These are phyloP conservation scores for Bryconaethiops microstoma DNA, from an alignment of 2,797 vertebrate genomes.

Conservation along the genomic window DNA sequence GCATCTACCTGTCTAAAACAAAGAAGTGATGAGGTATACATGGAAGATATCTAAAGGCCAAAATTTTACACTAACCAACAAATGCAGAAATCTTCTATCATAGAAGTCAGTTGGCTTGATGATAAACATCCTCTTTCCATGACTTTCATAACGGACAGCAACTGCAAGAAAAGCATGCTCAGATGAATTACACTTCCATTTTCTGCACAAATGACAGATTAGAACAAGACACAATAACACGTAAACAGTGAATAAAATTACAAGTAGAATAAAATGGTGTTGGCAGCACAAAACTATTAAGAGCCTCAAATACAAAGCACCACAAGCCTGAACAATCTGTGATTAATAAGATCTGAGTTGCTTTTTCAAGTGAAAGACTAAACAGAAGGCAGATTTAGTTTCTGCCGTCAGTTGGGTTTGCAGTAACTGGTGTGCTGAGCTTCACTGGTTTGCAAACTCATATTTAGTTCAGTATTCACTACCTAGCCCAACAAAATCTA, in stretches of 20 bases:
- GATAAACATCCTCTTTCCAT: constrained; percentile 89
- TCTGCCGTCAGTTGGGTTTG: no score
- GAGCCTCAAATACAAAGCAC: no score
- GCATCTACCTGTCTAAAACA: background rate
- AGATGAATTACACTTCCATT: background rate
- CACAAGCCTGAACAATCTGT: no score
- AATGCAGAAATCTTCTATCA: constrained; percentile 84
- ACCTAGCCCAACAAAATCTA: background rate
- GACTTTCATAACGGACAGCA: constrained; percentile 83
- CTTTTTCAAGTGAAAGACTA: background rate
- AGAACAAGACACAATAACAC: background rate
- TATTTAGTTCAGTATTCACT: background rate
- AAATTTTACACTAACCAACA: constrained; percentile 80
- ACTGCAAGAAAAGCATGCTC: constrained; percentile 71
- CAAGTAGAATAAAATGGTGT: background rate
- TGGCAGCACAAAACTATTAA: background rate
- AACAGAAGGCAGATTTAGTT: background rate
- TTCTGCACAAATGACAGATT: background rate
- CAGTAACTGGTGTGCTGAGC: background rate
- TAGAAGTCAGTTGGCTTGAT: constrained; percentile 84
- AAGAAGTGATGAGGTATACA: background rate
- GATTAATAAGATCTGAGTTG: no score
- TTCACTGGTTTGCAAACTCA: background rate
- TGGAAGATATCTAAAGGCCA: background rate
- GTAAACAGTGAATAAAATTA: background rate